A percentile compares a stretch with the other conserved stretches of the same genome.
Evolutionary conservation across 2,888 invertebrate species (phyloP).

Genomic region (Acrocyrtus sp.): DNA sequence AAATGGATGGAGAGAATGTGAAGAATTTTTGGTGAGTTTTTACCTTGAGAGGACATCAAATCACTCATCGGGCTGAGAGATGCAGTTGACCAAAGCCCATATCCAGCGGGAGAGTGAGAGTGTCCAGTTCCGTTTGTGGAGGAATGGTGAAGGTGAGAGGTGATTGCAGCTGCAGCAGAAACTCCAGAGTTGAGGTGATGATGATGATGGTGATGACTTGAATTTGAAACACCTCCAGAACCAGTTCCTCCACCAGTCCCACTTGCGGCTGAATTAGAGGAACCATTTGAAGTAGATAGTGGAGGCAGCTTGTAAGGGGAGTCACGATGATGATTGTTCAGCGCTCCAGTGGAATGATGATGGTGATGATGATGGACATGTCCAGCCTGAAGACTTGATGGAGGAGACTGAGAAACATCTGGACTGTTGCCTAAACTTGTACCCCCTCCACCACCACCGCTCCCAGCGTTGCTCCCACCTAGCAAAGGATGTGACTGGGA

Average conservation of each 20-base stretch:
- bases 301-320: slow-evolving; percentile 63
- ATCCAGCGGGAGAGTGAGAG: slow-evolving; percentile 56
- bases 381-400: slow-evolving; percentile 61
- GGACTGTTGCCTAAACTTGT: slow-evolving; percentile 61
- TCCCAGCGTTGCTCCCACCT: slow-evolving; percentile 2
- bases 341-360: slow-evolving; percentile 58
- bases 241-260: slow-evolving; percentile 30
- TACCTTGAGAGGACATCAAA: slow-evolving; percentile 64
- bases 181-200: slow-evolving; percentile 54
- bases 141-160: slow-evolving; percentile 59
- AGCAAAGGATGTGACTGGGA: slow-evolving; percentile 26
- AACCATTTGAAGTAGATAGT: slow-evolving; percentile 56
- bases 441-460: slow-evolving; percentile 34
- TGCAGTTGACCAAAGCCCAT: slow-evolving; percentile 75
- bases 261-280: slow-evolving; percentile 57
- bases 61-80: slow-evolving; percentile 65
- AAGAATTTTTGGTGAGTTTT: slow-evolving; percentile 1
- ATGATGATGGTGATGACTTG: slow-evolving; percentile 59
- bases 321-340: slow-evolving; percentile 57
- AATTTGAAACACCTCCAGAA: slow-evolving; percentile 57
- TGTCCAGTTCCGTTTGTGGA: slow-evolving; percentile 47
- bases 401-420: slow-evolving; percentile 64
- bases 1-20: neutral
- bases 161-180: slow-evolving; percentile 55
- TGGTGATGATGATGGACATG: slow-evolving; percentile 66